A percentile compares a stretch with the other conserved stretches of the same genome.
Conservation (phyloP, 2,797 vertebrate species). For the Luscinia luscinia region DNA sequence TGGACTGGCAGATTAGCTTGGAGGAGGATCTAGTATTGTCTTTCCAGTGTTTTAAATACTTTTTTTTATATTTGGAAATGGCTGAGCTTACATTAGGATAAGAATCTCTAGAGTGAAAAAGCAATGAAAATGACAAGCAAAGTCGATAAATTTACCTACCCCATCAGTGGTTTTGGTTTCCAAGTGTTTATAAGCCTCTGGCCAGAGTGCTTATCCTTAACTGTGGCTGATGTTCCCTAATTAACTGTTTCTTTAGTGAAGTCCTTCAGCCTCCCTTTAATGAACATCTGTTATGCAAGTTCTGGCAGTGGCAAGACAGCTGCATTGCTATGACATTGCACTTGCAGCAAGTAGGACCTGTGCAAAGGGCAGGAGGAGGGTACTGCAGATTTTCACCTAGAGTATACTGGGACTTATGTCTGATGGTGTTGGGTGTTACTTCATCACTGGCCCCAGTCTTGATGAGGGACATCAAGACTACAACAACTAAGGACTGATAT, state of each 20-base stretch:
- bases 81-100: neutral
- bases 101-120: conserved; percentile 1
- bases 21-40: neutral
- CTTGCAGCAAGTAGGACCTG: neutral
- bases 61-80: neutral
- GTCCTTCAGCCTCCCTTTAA: conserved; percentile 12
- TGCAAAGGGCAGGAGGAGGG: neutral
- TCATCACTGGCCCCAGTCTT: neutral
- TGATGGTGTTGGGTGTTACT: neutral
- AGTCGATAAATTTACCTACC: neutral
- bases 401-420: neutral
- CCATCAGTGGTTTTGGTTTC: neutral
- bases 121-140: conserved; percentile 2
- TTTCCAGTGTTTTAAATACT: neutral
- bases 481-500: neutral
- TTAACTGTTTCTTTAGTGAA: conserved; percentile 28
- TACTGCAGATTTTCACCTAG: neutral
- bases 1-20: neutral
- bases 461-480: neutral
- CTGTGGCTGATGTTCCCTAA: neutral
- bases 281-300: neutral
- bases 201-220: neutral
- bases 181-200: conserved; percentile 4
- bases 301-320: neutral
- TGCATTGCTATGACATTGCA: neutral